Base-by-base conservation (phyloP, 2,888 invertebrate genomes). In the Bombyx huttoni region DNA sequence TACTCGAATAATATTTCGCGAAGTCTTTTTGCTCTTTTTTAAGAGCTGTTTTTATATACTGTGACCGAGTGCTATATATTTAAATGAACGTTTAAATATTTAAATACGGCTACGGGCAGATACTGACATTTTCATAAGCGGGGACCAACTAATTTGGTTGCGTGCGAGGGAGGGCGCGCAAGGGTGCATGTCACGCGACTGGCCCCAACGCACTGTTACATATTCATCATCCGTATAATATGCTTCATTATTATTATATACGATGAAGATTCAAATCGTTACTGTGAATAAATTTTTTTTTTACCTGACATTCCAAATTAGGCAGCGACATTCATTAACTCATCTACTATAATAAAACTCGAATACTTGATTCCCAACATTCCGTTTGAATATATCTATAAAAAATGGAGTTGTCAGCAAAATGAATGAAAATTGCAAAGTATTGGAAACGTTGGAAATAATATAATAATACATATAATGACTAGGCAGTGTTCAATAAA, bases 161-260 rank as follows among this genome's bases (percentile, higher is more conserved):
- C 61, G 68, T 67, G 70, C 58, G 58, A 56, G 68, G 63, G 71
- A 68, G 69, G 63, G 68, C 60, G 61, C 62, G 64, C 62, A 63
- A 62, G 72, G 73, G 71, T 62, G 69, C 58, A 60, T 65, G 75
- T 73, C 80, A 80, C 79, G 80, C 82, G 66, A 78, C 62, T 70
- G 63, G 49, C 56, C 60, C 55, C 56, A 62, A 59, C 55, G 52
- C 51, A 52, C 57, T 54, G 52, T 54, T 60, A 58, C 58, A 60
- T 64, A 61, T 60, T 61, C 57, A 62, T 60, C 51, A 50, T 56
- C 48, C 24, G 14, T 12, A 40, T 40, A 40, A 40, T 40, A 40
- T 40, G 40, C 12, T 40, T 40, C 12, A 40, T 40, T 40, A 40
- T 40, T 40, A 40, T 12, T 40, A 40, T 7, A 40, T 12, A 12